Base-by-base conservation (phyloP, 2,797 vertebrate species). In the Protonibea diacanthus region DNA sequence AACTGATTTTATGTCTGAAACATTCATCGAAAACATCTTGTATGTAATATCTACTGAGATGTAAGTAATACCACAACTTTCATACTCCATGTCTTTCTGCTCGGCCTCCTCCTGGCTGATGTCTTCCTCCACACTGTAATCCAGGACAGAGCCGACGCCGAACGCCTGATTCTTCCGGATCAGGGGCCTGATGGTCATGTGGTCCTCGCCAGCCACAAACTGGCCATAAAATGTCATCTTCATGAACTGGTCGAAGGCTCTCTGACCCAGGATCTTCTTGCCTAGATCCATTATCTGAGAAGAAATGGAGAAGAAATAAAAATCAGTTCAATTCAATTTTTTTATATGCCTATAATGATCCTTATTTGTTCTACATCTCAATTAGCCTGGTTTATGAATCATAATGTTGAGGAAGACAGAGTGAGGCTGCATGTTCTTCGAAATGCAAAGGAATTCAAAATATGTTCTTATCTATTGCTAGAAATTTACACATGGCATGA, bases 191-290 rank as follows among this genome's bases (percentile, higher is more conserved):
- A 98, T 98, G 83, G 95, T 90, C 49, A 94, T 83, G 79, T 97
- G 96, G 92, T 99, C 95, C 88, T 99, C 97, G 0, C 97, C 97
- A 0, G 97, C 98, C 73, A 98, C 97, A 92, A 99, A 98, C 86
- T 99, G 97, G 14, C 97, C 97, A 0, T 98, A 99, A 93, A 99
- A 97, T 0, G 97, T 97, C 95, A 97, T 93, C 94, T 98, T 99
- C 97, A 99, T 97, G 18, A 98, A 69, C 69, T 85, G 90, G 69
- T 97, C 85, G 21, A 99, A 99, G 25, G 92, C 84, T 70, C 72
- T 85, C 86, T 93, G 94, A 0, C 97, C 97, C 63, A 99, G 81
- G 20, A 98, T 25, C 74, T 82, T 95, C 89, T 90, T 94, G 78
- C 96, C 84, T 0, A 97, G 51, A 45, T 83, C 90, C 80, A 97